Evolutionary conservation across 2,113 vertebrate genomes (phyloP).

Genomic region (Xyliphius kryptos): DNA sequence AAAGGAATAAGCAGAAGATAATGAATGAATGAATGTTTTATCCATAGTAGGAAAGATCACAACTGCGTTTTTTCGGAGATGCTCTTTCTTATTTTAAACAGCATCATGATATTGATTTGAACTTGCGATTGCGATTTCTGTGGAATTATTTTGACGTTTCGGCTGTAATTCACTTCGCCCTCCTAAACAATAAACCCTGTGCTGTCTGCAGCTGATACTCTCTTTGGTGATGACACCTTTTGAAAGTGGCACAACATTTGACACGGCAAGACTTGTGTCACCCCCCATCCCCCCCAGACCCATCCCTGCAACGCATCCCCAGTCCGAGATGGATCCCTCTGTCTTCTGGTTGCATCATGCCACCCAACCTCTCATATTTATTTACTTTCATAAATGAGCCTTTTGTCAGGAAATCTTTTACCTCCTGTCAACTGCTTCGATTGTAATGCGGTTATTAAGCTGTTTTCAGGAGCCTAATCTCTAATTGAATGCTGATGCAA

Average conservation of each 20-base stretch:
- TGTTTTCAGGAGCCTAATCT: conserved; percentile 32
- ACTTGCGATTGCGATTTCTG: too few species aligned
- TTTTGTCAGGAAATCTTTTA: conserved; percentile 36
- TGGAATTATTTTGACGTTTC: too few species aligned
- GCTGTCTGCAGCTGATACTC: not conserved
- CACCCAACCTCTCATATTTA: conserved; percentile 34
- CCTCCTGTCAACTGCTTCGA: conserved; percentile 33
- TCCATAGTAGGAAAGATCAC: too few species aligned
- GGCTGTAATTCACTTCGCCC: too few species aligned
- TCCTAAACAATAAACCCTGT: too few species aligned
- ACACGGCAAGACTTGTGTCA: not conserved
- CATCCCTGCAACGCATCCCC: not conserved
- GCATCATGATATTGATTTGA: too few species aligned
- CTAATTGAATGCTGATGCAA: conserved; percentile 40
- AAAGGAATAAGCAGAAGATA: too few species aligned
- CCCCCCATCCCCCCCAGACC: not conserved
- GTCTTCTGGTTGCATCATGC: conserved; percentile 40
- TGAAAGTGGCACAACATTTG: not conserved
- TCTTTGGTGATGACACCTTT: not conserved
- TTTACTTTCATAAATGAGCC: conserved; percentile 23
- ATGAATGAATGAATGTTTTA: too few species aligned
- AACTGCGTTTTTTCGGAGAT: too few species aligned
- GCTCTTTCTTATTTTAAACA: too few species aligned
- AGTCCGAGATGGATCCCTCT: conserved; percentile 26
- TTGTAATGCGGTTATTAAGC: conserved; percentile 37